Evolutionary conservation across 2,797 vertebrate genomes (phyloP).

Genomic region (Micromesistius poutassou): DNA sequence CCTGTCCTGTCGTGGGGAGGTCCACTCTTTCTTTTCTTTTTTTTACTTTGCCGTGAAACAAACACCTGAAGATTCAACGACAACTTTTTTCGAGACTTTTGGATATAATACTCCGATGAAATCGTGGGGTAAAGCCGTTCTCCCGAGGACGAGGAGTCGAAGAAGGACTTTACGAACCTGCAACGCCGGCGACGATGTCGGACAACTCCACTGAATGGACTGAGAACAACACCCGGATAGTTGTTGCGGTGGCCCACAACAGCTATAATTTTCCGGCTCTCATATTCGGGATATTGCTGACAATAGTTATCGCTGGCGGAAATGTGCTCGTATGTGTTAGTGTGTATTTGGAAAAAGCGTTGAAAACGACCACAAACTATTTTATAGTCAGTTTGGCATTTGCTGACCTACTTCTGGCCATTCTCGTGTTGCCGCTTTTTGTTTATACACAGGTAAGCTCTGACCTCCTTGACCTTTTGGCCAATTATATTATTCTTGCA

Average conservation of each 20-base stretch:
- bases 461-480: background rate
- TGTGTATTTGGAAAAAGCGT: slow-evolving; percentile 85
- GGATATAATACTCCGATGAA: slow-evolving; percentile 46
- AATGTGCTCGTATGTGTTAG: slow-evolving; percentile 90
- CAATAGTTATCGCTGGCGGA: slow-evolving; percentile 80
- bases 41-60: background rate
- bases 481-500: too few species aligned
- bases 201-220: slow-evolving; percentile 24
- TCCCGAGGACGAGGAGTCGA: slow-evolving; percentile 22
- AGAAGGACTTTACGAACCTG: slow-evolving; percentile 15
- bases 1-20: background rate
- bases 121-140: slow-evolving; percentile 12
- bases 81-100: background rate
- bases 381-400: slow-evolving; percentile 93
- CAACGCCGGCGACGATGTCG: slow-evolving; percentile 50
- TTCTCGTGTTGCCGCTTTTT: slow-evolving; percentile 90
- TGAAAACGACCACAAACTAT: slow-evolving; percentile 94
- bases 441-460: slow-evolving; percentile 87
- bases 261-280: slow-evolving; percentile 76
- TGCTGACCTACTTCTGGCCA: slow-evolving; percentile 85
- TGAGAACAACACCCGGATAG: slow-evolving; percentile 24
- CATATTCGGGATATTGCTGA: slow-evolving; percentile 79
- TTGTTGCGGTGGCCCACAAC: slow-evolving; percentile 8
- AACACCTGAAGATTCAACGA: background rate
- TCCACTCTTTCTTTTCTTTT: background rate